phyloP scores from a whole-genome alignment of 2,113 vertebrate genomes.

The Burhinus oedicnemus region DNA sequence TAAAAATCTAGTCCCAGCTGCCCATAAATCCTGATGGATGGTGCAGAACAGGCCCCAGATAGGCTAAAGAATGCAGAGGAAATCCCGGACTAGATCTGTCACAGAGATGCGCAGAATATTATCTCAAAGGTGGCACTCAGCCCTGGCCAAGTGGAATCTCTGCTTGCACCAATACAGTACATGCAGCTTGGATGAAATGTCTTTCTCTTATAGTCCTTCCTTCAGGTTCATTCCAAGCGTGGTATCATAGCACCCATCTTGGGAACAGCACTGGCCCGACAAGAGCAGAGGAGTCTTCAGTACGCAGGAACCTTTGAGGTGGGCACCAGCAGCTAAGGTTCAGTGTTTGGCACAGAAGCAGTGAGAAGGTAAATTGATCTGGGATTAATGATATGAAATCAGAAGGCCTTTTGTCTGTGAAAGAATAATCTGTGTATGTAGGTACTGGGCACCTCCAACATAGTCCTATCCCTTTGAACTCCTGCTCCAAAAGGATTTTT shows the following conservation, averaged over 20 bases:
- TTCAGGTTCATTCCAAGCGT: neutral
- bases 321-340: neutral
- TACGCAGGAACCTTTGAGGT: neutral
- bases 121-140: neutral
- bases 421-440: neutral
- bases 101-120: neutral
- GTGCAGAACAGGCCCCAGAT: neutral
- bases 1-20: neutral
- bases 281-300: neutral
- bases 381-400: accelerated
- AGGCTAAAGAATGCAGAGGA: neutral
- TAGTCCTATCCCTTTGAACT: neutral
- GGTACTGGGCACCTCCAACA: neutral
- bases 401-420: neutral
- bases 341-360: neutral
- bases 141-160: neutral
- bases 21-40: neutral
- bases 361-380: neutral
- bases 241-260: neutral
- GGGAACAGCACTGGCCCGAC: neutral
- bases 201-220: neutral
- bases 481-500: neutral
- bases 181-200: neutral
- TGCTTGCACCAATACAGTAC: neutral
- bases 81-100: neutral